phyloP scores from a whole-genome alignment of 1,140 invertebrate genomes.

The Cydia fagiglandana region DNA sequence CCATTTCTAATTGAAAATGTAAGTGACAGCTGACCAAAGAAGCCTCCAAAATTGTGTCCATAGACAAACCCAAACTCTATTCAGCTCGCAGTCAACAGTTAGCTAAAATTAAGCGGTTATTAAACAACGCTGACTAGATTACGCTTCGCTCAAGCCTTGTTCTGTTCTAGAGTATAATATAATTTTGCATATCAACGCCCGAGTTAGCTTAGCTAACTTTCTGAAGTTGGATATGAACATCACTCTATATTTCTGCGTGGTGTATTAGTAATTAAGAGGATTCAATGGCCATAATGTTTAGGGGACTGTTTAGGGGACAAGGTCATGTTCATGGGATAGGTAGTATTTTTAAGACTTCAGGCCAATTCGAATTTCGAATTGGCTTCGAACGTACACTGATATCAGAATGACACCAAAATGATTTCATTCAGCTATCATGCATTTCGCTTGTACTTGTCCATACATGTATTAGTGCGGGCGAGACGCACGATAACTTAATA shows the following conservation, averaged over 20 bases:
- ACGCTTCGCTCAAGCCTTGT: neutral
- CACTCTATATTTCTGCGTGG: neutral
- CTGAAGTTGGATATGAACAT: neutral
- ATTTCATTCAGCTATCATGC: too few relatives aligned
- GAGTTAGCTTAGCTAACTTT: conserved; percentile 2
- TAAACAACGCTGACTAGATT: conserved; percentile 4
- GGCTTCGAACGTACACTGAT: too few relatives aligned
- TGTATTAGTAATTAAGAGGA: neutral
- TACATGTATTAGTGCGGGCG: too few relatives aligned
- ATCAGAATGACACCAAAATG: too few relatives aligned
- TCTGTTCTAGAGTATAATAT: conserved; percentile 10
- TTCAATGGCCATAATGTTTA: neutral
- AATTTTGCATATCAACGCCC: conserved; percentile 8
- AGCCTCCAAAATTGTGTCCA: neutral
- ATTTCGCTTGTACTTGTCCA: too few relatives aligned
- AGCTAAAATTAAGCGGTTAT: conserved; percentile 4
- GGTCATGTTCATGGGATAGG: too few relatives aligned
- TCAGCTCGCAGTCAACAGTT: neutral
- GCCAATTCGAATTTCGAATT: too few relatives aligned
- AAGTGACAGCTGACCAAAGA: neutral
- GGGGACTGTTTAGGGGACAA: too few relatives aligned
- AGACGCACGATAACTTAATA: too few relatives aligned
- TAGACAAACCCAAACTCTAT: neutral
- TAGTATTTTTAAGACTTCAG: too few relatives aligned
- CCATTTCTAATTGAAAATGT: neutral